Evolutionary conservation across 2,888 invertebrate genomes (phyloP).

Genomic region (Chaitophorus viminalis): DNA sequence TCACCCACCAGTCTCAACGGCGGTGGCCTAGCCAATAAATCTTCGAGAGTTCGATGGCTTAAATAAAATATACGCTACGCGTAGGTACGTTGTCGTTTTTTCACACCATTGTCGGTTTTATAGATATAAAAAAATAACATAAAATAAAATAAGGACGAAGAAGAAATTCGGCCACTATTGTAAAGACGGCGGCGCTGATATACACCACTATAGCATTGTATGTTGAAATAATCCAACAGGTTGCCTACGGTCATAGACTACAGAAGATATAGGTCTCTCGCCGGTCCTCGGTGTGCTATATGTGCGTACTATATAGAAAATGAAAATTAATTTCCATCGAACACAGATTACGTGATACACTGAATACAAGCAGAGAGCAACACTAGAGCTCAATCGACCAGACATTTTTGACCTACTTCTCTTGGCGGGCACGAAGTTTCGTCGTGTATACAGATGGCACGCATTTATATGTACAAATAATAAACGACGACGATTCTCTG

Average conservation of each 20-base stretch:
- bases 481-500: slow-evolving; percentile 28
- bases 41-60: slow-evolving; percentile 18
- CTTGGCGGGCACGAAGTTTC: slow-evolving; percentile 55
- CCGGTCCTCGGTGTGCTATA: not conserved
- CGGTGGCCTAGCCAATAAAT: slow-evolving; percentile 39
- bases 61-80: slow-evolving; percentile 8
- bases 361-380: slow-evolving; percentile 5
- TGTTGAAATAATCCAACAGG: not conserved
- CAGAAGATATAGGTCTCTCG: not conserved
- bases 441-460: slow-evolving; percentile 37
- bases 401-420: slow-evolving; percentile 61
- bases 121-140: not conserved
- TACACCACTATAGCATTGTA: too few species aligned
- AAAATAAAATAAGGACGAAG: not conserved
- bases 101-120: slow-evolving; percentile 1
- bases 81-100: not conserved
- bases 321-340: slow-evolving; percentile 49
- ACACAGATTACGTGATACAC: slow-evolving; percentile 49
- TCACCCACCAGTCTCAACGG: not conserved
- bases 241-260: slow-evolving; percentile 15
- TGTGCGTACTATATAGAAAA: not conserved
- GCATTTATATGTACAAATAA: slow-evolving; percentile 54
- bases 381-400: slow-evolving; percentile 58
- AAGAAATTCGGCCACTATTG: not conserved
- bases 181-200: not conserved